Percentiles rank a stretch among this genome's conserved stretches.
phyloP scores from a whole-genome alignment of 1,140 invertebrate species.

The Diprion similis region DNA sequence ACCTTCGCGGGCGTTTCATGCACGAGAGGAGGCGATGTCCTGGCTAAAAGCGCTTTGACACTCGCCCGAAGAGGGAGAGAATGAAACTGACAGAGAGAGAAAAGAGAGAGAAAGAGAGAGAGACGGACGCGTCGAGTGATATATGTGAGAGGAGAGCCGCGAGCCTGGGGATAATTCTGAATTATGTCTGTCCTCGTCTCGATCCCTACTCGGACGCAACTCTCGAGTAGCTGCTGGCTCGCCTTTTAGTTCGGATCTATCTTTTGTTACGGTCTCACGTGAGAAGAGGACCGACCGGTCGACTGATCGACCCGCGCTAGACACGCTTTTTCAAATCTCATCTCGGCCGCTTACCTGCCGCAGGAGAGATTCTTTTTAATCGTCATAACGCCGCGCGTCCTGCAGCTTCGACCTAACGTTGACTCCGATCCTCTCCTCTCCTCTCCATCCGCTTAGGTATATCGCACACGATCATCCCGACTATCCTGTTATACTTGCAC shows the following conservation, averaged over 20 bases:
- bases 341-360: not conserved
- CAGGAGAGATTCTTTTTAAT: constrained; percentile 3
- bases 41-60: constrained; percentile 26
- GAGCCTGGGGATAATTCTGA: constrained; percentile 55
- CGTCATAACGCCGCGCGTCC: not conserved
- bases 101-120: not conserved
- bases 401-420: not conserved
- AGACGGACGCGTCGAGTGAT: constrained; percentile 49
- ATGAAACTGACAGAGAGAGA: too few species aligned
- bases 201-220: constrained; percentile 27
- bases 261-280: constrained; percentile 7
- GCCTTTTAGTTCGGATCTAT: not conserved
- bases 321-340: not conserved
- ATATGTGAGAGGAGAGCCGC: constrained; percentile 49
- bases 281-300: not conserved
- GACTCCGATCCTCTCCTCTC: not conserved
- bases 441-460: not conserved
- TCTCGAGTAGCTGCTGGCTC: not conserved
- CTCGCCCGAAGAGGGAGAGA: constrained; percentile 15
- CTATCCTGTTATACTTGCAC: too few species aligned
- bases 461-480: too few species aligned
- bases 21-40: too few species aligned
- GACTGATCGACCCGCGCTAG: not conserved
- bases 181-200: constrained; percentile 55
- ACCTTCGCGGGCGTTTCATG: too few species aligned